Percentiles rank a stretch among this genome's conserved stretches.
Evolutionary conservation across 2,797 vertebrate genomes (phyloP).

Genomic region (Eulemur coronatus): DNA sequence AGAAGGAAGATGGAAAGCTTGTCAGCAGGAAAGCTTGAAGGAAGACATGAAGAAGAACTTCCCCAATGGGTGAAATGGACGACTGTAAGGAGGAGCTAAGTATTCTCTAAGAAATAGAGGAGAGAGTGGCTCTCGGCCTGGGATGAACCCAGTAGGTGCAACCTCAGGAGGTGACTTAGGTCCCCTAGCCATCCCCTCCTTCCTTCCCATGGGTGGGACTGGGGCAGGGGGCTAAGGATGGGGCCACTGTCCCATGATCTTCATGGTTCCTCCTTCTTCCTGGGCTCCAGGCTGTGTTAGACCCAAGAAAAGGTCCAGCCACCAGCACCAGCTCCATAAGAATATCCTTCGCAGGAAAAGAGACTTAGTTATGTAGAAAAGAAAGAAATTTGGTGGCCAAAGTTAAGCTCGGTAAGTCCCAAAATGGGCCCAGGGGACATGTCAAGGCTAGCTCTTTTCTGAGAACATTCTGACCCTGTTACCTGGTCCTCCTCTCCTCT

Average conservation of each 20-base stretch:
- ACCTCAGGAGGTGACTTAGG: background rate
- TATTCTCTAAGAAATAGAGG: background rate
- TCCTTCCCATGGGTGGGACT: background rate
- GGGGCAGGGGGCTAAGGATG: background rate
- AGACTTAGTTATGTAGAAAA: background rate
- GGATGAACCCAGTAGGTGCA: background rate
- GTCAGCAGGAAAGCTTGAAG: background rate
- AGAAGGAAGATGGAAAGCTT: background rate
- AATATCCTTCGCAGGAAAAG: background rate
- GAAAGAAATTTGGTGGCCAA: background rate
- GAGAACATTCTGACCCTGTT: background rate
- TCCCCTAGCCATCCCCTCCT: background rate
- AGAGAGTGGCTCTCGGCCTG: background rate
- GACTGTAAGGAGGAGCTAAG: background rate
- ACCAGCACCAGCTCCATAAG: background rate
- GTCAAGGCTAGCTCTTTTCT: background rate
- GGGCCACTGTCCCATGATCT: background rate
- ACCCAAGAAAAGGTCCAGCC: background rate
- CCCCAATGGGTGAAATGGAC: background rate
- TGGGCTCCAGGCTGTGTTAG: background rate
- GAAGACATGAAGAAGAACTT: constrained; percentile 27
- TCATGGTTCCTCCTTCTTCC: background rate
- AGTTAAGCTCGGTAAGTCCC: background rate
- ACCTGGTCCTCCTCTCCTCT: background rate
- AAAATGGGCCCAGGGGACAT: background rate